phyloP scores from a whole-genome alignment of 2,797 vertebrate species.

The Gorsachius magnificus region DNA sequence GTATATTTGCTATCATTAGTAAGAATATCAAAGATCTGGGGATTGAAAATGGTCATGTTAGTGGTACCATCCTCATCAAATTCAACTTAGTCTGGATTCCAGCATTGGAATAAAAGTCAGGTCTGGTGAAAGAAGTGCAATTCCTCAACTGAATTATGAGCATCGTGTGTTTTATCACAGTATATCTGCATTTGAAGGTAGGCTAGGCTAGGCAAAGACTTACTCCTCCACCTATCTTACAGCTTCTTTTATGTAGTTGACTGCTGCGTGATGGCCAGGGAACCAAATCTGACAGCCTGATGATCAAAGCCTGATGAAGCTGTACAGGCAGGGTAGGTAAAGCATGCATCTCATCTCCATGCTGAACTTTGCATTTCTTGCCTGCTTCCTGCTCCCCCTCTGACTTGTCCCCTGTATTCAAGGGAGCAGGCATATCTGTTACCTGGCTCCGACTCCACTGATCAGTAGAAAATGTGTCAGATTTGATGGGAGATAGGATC shows the following conservation, averaged over 20 bases:
- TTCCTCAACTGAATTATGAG: not conserved
- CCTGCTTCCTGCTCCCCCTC: not conserved
- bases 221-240: not conserved
- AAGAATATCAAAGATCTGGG: not conserved
- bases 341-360: fast-evolving
- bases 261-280: too few species aligned
- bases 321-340: not conserved
- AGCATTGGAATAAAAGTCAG: fast-evolving
- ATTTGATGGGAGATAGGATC: not conserved
- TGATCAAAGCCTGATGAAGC: not conserved
- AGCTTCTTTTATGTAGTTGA: not conserved
- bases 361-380: not conserved
- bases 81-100: not conserved
- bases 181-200: not conserved
- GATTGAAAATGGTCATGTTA: not conserved
- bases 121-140: not conserved
- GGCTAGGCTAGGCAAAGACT: too few species aligned
- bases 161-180: fast-evolving
- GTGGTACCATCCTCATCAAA: not conserved
- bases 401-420: not conserved
- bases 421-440: not conserved
- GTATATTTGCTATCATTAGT: not conserved
- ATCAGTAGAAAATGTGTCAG: not conserved
- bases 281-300: not conserved
- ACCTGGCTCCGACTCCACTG: not conserved